phyloP scores from a whole-genome alignment of 2,113 vertebrate species.

The Ptyas mucosa region DNA sequence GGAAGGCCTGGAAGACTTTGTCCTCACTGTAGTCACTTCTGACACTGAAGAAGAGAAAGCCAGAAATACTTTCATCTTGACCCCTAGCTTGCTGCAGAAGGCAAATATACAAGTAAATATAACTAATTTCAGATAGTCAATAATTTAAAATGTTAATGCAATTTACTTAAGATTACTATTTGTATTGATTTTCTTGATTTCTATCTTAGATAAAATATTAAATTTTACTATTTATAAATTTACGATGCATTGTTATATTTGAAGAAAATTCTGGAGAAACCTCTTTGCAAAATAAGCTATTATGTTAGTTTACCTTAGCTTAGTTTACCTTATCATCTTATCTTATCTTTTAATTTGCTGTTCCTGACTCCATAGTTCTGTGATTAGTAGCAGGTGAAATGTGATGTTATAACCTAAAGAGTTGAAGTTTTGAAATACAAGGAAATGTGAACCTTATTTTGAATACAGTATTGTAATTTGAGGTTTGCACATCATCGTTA shows the following conservation, averaged over 20 bases:
- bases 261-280: background rate
- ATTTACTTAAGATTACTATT: background rate
- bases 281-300: background rate
- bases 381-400: background rate
- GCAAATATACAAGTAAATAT: conserved; percentile 84
- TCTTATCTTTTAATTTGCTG: background rate
- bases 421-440: background rate
- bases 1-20: conserved; percentile 77
- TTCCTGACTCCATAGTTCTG: background rate
- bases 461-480: background rate
- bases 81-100: conserved; percentile 76
- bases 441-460: background rate
- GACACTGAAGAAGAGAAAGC: conserved; percentile 65
- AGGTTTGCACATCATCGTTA: background rate
- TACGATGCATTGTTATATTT: background rate
- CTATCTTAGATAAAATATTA: background rate
- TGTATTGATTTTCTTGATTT: background rate
- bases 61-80: conserved; percentile 81
- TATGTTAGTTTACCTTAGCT: too few relatives aligned
- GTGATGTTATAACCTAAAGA: background rate
- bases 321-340: too few relatives aligned
- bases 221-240: background rate
- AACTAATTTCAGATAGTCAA: conserved; percentile 62
- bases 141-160: conserved; percentile 39
- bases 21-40: conserved; percentile 70